These are phyloP conservation scores for Rambutsinella grinnellia DNA, from an alignment of 2,888 invertebrate genomes.

Conservation along the genomic window DNA sequence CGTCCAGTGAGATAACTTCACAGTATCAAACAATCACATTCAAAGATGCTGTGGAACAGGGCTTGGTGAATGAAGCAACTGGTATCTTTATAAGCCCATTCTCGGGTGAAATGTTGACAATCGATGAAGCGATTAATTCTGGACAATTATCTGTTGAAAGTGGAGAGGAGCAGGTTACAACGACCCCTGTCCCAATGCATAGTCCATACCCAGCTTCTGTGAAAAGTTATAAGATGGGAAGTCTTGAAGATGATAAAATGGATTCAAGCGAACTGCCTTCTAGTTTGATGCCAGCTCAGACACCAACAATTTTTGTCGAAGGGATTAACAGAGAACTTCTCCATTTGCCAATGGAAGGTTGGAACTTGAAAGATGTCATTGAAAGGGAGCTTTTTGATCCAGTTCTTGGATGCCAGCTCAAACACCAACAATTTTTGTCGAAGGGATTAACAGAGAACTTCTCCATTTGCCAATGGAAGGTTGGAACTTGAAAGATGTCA, in stretches of 20 bases:
- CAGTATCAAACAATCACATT: slow-evolving; percentile 76
- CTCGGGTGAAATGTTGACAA: slow-evolving; percentile 84
- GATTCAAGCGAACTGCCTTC: slow-evolving; percentile 19
- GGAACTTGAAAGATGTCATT: slow-evolving; percentile 87
- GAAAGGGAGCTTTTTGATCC: slow-evolving; percentile 86
- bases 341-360: slow-evolving; percentile 86
- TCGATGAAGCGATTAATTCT: slow-evolving; percentile 85
- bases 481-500: slow-evolving; percentile 86
- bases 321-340: slow-evolving; percentile 73
- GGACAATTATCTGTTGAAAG: slow-evolving; percentile 71
- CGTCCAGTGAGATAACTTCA: slow-evolving; percentile 74
- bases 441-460: slow-evolving; percentile 71
- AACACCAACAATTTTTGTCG: slow-evolving; percentile 41
- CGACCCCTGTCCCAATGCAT: neutral
- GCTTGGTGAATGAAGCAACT: slow-evolving; percentile 83
- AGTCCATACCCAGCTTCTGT: neutral
- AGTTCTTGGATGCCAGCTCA: slow-evolving; percentile 74
- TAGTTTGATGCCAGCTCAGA: slow-evolving; percentile 18
- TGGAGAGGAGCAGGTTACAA: slow-evolving; percentile 68
- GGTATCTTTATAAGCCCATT: slow-evolving; percentile 72
- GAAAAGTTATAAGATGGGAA: neutral
- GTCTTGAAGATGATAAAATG: slow-evolving; percentile 8
- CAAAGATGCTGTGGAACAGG: slow-evolving; percentile 82
- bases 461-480: slow-evolving; percentile 87
- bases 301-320: slow-evolving; percentile 43